Base-by-base conservation (phyloP, 2,888 invertebrate species). In the Leptopilina myrica region DNA sequence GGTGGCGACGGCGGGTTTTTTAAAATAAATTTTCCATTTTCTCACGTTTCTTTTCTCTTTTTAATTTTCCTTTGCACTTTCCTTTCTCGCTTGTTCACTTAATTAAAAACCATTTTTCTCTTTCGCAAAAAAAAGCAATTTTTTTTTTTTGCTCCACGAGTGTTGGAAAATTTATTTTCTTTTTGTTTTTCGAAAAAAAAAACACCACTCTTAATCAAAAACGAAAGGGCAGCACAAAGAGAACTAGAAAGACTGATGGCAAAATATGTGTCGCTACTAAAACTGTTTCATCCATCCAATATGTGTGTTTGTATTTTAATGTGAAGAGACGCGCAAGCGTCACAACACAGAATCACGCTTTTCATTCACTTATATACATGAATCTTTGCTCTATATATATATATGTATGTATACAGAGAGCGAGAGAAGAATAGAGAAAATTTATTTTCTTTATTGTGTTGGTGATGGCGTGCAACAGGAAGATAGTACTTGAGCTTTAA, bases 341-440 rank as follows among this genome's bases (percentile, higher is more conserved):
- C 14, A 53, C 73, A 73, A 73, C 73, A 73, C 73, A 73, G 14
- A 40, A 73, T 15, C 73, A 73, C 73, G 73, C 73, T 73, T 73
- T 73, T 73, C 56, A 73, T 73, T 73, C 73, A 59, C 73, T 33
- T 33, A 73, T 56, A 56, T 53, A 53, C 6, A 43, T 43, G 5
- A 43, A 43, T 43, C 43, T 43, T 40, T 33, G 33, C 26, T 14
- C 14, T 26, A 40, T 73, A 26, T 33, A 73, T 26, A 26, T 26
- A 56, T 73, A 26, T n/a, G 56, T 26, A 40, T 73, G n/a, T n/a
- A 73, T 56, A 56, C 56, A 26, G 33, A 73, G 26, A 56, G 33
- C 33, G 5, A 33, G 33, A 73, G 49, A 26, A 53, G 33, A 69
- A 53, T 53, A 53, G n/a, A 73, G 56, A 56, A 73, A 40, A 49